These are phyloP conservation scores for Elaphurus davidianus DNA, from an alignment of 2,113 vertebrate genomes.

Conservation along the genomic window DNA sequence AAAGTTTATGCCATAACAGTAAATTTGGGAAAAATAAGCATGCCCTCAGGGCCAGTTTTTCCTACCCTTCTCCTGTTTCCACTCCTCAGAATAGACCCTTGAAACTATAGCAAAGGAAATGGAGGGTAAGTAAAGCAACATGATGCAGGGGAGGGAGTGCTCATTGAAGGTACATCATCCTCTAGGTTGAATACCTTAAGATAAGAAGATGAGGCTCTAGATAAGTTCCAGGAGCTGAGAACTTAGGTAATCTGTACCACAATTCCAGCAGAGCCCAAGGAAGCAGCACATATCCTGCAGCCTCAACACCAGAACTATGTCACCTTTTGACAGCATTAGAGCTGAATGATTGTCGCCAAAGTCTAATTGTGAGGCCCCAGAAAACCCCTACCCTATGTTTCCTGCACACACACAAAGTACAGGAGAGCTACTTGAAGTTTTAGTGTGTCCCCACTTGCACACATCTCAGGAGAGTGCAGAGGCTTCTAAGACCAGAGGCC, in stretches of 20 bases:
- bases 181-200: not conserved
- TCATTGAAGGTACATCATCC: not conserved
- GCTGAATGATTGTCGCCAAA: not conserved
- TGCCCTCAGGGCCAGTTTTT: not conserved
- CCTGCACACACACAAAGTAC: not conserved
- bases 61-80: not conserved
- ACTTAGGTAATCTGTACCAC: not conserved
- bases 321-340: not conserved
- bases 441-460: not conserved
- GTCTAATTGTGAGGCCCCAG: not conserved
- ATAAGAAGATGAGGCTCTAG: not conserved
- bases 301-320: not conserved
- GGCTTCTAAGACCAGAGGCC: too few relatives aligned
- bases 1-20: not conserved
- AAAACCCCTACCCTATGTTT: accelerated
- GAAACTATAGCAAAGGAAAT: not conserved
- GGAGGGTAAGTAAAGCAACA: not conserved
- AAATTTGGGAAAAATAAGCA: not conserved
- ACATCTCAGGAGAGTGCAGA: not conserved
- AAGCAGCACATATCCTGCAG: not conserved
- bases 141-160: not conserved
- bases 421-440: not conserved
- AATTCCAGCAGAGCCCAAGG: not conserved
- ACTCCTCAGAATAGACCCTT: not conserved
- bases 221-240: not conserved